Evolutionary conservation across 2,888 invertebrate species (phyloP).

Genomic region (Amiota communis): DNA sequence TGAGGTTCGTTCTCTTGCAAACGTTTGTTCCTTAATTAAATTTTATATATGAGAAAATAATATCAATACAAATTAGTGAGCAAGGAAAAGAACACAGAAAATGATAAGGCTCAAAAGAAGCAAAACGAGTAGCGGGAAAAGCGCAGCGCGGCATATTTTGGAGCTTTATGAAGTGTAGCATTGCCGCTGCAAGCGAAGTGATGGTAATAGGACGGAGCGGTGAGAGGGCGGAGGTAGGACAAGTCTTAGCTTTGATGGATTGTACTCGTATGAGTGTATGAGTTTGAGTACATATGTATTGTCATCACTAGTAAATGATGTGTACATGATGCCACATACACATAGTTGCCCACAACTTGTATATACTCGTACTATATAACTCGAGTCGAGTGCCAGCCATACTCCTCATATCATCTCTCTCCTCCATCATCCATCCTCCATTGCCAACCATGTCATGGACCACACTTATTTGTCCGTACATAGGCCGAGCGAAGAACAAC

Average conservation of each 20-base stretch:
- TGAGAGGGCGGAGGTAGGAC: conserved; percentile 6
- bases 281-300: conserved; percentile 36
- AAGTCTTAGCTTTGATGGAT: conserved; percentile 61
- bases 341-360: conserved; percentile 9
- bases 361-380: not conserved
- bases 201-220: not conserved
- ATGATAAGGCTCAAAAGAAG: not conserved
- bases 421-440: not conserved
- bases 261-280: conserved; percentile 52
- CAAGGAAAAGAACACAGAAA: conserved; percentile 4
- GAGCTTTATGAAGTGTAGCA: no score
- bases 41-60: conserved; percentile 47
- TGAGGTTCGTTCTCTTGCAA: conserved; percentile 28
- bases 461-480: conserved; percentile 22
- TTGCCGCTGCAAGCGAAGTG: no score
- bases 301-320: not conserved
- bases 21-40: conserved; percentile 66
- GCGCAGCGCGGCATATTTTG: not conserved
- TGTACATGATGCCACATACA: not conserved
- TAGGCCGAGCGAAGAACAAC: conserved; percentile 12
- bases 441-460: not conserved
- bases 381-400: no score
- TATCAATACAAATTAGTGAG: conserved; percentile 43
- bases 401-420: no score
- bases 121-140: not conserved